Percentiles rank a stretch among this genome's conserved stretches.
phyloP scores from a whole-genome alignment of 2,888 invertebrate species.

The Trichopoda pennipes region DNA sequence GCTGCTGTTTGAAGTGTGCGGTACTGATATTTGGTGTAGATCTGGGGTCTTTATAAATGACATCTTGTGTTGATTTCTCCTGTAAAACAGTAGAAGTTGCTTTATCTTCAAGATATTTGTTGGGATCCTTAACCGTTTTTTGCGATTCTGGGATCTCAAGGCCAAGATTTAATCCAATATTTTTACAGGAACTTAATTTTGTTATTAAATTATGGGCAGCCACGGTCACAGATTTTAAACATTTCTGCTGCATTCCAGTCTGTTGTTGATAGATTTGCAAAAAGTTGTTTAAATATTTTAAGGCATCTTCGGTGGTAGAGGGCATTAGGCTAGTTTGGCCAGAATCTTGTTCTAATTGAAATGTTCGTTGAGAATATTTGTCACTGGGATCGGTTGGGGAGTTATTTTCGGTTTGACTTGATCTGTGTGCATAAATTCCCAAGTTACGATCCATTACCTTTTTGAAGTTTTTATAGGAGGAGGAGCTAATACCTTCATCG shows the following conservation, averaged over 20 bases:
- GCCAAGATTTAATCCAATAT: neutral
- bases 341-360: neutral
- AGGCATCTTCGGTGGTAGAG: constrained; percentile 7
- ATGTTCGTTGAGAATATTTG: neutral
- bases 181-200: constrained; percentile 39
- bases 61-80: neutral
- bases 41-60: constrained; percentile 10
- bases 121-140: neutral
- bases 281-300: constrained; percentile 33
- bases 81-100: neutral
- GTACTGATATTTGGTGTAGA: constrained; percentile 7
- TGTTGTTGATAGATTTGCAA: neutral
- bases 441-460: constrained; percentile 22
- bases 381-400: neutral
- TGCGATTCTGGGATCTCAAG: neutral
- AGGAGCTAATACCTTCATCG: neutral
- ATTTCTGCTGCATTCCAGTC: neutral
- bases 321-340: neutral
- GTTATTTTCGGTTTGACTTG: constrained; percentile 13
- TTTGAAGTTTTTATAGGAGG: neutral
- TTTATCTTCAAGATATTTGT: neutral
- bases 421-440: neutral
- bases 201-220: constrained; percentile 37
- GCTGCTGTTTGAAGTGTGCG: neutral
- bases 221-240: neutral